phyloP scores from a whole-genome alignment of 2,888 invertebrate genomes.

The Phymatocera aterrima region DNA sequence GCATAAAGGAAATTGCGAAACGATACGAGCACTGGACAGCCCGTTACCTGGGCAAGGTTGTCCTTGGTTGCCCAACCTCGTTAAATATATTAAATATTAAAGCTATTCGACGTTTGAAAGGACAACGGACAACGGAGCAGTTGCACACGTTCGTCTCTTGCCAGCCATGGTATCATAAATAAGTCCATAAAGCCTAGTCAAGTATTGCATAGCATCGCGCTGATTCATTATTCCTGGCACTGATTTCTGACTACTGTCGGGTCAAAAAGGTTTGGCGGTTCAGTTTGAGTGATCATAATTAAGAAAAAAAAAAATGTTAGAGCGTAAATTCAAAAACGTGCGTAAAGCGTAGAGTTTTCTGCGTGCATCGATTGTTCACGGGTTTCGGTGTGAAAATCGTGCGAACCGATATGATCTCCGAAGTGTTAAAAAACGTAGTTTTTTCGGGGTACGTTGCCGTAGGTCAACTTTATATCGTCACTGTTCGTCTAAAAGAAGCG shows the following conservation, averaged over 20 bases:
- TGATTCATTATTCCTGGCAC: not conserved
- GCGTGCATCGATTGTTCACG: too few relatives aligned
- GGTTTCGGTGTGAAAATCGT: too few relatives aligned
- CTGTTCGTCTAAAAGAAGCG: too few relatives aligned
- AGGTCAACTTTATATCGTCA: too few relatives aligned
- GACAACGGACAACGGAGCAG: constrained; percentile 13
- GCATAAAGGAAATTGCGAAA: constrained; percentile 18
- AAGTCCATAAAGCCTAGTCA: not conserved
- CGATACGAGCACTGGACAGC: not conserved
- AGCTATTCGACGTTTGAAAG: constrained; percentile 41
- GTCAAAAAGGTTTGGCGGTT: too few relatives aligned
- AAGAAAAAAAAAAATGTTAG: too few relatives aligned
- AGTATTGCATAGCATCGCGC: not conserved
- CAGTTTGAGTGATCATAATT: too few relatives aligned
- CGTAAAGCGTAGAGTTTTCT: too few relatives aligned
- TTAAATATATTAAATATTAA: constrained; percentile 23
- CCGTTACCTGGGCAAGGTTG: not conserved
- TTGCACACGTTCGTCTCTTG: not conserved
- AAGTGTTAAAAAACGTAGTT: too few relatives aligned
- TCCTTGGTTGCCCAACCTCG: constrained; percentile 36
- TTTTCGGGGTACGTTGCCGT: too few relatives aligned
- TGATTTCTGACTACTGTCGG: constrained; percentile 10
- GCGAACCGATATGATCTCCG: too few relatives aligned
- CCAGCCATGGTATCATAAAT: not conserved
- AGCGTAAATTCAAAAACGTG: too few relatives aligned